A percentile compares a stretch with the other conserved stretches of the same genome.
phyloP scores from a whole-genome alignment of 1,140 invertebrate species.

The Papilio glaucus region DNA sequence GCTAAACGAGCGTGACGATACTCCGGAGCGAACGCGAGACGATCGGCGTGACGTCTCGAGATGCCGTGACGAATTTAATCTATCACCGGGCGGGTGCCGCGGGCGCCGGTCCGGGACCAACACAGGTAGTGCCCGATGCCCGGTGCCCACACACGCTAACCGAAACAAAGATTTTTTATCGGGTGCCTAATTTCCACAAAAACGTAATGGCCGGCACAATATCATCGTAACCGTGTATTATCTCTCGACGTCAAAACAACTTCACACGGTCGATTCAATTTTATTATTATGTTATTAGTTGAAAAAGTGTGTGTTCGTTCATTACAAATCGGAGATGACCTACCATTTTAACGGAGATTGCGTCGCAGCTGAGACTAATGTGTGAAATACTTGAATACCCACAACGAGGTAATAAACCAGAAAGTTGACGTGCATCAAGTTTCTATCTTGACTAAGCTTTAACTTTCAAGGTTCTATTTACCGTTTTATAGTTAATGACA shows the following conservation, averaged over 20 bases:
- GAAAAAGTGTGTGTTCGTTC: constrained; percentile 27
- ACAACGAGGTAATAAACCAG: constrained; percentile 20
- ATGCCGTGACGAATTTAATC: constrained; percentile 81
- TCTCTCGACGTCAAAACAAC: constrained; percentile 38
- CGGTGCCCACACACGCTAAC: constrained; percentile 54
- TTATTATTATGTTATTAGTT: constrained; percentile 35
- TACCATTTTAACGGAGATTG: constrained; percentile 24
- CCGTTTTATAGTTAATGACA: constrained; percentile 30
- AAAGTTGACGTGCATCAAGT: not conserved
- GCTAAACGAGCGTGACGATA: constrained; percentile 75
- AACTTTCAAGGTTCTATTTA: constrained; percentile 13
- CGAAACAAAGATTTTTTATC: constrained; percentile 58
- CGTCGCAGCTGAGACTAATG: constrained; percentile 26
- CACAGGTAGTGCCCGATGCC: constrained; percentile 69
- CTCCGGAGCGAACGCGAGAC: constrained; percentile 55
- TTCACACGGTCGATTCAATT: constrained; percentile 36
- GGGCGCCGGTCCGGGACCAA: constrained; percentile 67
- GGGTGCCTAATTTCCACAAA: constrained; percentile 53
- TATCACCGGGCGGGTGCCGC: constrained; percentile 70
- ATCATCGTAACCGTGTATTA: constrained; percentile 48
- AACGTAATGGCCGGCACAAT: constrained; percentile 56
- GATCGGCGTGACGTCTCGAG: constrained; percentile 79
- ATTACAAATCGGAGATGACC: constrained; percentile 13
- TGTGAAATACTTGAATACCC: constrained; percentile 24
- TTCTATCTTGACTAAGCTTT: not conserved